Evolutionary conservation across 2,797 vertebrate genomes (phyloP).

Genomic region (Australoheros facetus): DNA sequence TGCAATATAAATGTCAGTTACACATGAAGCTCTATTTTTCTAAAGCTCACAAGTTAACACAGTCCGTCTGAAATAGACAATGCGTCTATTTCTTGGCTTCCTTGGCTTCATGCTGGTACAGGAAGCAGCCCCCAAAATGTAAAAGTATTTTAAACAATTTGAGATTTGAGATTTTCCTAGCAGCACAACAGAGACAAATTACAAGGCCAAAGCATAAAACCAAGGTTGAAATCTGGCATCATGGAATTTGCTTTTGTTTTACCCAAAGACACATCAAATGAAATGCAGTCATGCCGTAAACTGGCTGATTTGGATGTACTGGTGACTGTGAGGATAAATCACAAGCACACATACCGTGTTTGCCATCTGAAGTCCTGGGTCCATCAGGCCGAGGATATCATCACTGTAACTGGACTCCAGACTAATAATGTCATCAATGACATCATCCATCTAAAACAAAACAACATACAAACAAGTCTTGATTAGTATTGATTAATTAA

Average conservation of each 20-base stretch:
- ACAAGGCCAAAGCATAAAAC: background rate
- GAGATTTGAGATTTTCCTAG: background rate
- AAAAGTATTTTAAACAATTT: background rate
- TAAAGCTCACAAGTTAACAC: background rate
- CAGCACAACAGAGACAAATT: background rate
- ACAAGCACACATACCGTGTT: conserved; percentile 85
- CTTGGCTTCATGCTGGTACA: background rate
- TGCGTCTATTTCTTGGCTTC: background rate
- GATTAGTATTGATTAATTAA: background rate
- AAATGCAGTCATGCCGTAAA: background rate
- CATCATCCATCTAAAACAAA: conserved; percentile 93
- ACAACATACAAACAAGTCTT: background rate
- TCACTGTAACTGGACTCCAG: conserved; percentile 99
- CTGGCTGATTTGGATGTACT: background rate
- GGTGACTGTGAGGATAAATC: background rate
- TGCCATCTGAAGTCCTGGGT: conserved; percentile 94
- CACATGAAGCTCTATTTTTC: background rate
- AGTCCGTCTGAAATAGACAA: background rate
- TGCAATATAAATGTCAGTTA: background rate
- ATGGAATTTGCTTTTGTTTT: background rate
- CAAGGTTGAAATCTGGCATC: background rate
- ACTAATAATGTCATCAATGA: conserved; percentile 98
- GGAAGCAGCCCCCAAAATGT: background rate
- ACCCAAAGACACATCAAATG: background rate
- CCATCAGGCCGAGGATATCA: conserved; percentile 95